Evolutionary conservation across 2,797 vertebrate genomes (phyloP).

Genomic region (Distichodus sexfasciatus): DNA sequence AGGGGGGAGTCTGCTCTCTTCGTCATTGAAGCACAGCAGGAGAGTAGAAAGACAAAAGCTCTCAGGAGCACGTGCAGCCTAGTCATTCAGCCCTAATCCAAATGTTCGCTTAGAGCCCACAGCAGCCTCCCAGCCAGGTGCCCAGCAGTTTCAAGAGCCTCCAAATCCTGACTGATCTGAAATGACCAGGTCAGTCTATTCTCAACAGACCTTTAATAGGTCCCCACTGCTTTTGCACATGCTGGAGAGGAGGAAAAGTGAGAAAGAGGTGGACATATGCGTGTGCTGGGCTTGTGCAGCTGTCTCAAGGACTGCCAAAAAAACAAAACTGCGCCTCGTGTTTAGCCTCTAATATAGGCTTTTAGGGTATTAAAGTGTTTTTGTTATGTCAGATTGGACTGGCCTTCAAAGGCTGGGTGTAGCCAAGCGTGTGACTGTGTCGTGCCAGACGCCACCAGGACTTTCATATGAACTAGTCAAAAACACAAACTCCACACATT

Average conservation of each 20-base stretch:
- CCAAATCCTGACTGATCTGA: conserved; percentile 53
- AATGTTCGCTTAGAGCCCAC: conserved; percentile 41
- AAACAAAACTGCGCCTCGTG: conserved; percentile 38
- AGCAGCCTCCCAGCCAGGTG: conserved; percentile 59
- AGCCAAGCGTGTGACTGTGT: conserved; percentile 38
- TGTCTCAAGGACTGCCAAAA: conserved; percentile 53
- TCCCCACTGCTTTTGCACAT: conserved; percentile 34
- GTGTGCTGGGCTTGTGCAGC: conserved; percentile 47
- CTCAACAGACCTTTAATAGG: conserved; percentile 45
- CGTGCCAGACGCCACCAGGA: conserved; percentile 44
- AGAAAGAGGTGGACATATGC: conserved; percentile 28
- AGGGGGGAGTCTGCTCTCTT: conserved; percentile 18
- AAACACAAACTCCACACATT: conserved; percentile 50
- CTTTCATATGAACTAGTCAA: conserved; percentile 48
- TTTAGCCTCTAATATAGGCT: conserved; percentile 41
- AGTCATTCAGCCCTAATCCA: conserved; percentile 51
- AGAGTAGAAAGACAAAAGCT: conserved; percentile 49
- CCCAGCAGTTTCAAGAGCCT: conserved; percentile 44
- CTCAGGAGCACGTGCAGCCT: background rate
- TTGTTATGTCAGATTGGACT: conserved; percentile 41
- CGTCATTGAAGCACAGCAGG: conserved; percentile 7
- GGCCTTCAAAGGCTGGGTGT: conserved; percentile 43
- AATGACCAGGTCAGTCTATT: conserved; percentile 39
- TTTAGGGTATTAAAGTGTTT: conserved; percentile 48
- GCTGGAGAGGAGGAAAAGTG: background rate